These are phyloP conservation scores for Sesamia nonagrioides DNA, from an alignment of 1,140 invertebrate species.

Conservation along the genomic window DNA sequence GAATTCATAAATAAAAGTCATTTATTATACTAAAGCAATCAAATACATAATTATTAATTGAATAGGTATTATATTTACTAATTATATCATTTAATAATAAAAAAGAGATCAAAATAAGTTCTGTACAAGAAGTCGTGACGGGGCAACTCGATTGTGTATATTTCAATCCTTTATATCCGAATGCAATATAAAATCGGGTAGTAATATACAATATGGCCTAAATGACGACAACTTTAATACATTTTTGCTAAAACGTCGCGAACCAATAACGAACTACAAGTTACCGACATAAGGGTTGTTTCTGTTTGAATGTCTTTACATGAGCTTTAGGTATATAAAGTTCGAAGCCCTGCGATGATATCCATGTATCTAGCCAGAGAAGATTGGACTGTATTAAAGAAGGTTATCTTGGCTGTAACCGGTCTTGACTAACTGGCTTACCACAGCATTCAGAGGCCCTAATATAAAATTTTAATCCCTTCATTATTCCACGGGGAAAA, in stretches of 20 bases:
- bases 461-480: too few species aligned
- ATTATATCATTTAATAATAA: conserved; percentile 25
- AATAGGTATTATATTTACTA: conserved; percentile 12
- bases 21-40: conserved; percentile 2
- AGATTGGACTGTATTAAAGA: background rate
- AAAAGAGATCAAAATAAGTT: conserved; percentile 45
- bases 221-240: background rate
- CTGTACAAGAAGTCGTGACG: conserved; percentile 26
- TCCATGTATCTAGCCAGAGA: background rate
- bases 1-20: conserved; percentile 11
- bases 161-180: background rate
- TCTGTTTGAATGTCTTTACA: background rate
- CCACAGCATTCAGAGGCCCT: too few species aligned
- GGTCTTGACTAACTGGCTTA: too few species aligned
- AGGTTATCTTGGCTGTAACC: too few species aligned
- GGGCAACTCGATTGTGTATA: background rate
- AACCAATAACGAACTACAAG: background rate
- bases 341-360: background rate
- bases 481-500: too few species aligned
- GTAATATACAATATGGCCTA: background rate
- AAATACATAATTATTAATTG: background rate
- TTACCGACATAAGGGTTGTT: background rate
- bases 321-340: background rate
- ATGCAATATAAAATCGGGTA: background rate
- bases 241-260: background rate